These are phyloP conservation scores for Phortica okadai DNA, from an alignment of 2,888 invertebrate species.

Conservation along the genomic window DNA sequence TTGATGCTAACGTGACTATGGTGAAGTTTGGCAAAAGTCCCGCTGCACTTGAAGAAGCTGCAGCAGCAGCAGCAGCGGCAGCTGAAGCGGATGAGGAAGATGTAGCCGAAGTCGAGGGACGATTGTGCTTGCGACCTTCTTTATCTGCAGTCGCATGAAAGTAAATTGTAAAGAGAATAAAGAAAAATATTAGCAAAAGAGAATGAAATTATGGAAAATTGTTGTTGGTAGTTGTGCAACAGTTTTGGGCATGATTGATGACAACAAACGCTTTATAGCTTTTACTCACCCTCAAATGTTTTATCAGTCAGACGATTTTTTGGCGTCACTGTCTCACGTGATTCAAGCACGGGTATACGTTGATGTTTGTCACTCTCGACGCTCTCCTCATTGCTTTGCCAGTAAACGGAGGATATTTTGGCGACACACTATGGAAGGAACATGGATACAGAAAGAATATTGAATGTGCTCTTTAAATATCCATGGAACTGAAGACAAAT, in stretches of 20 bases:
- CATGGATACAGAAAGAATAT: constrained; percentile 31
- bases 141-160: constrained; percentile 54
- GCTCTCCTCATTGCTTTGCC: constrained; percentile 92
- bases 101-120: constrained; percentile 63
- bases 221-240: constrained; percentile 32
- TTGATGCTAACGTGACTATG: constrained; percentile 62
- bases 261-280: constrained; percentile 2
- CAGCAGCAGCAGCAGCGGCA: constrained; percentile 44
- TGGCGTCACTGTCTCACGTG: constrained; percentile 83
- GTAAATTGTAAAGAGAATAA: constrained; percentile 16
- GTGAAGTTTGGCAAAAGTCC: constrained; percentile 37
- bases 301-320: constrained; percentile 79
- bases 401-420: constrained; percentile 90
- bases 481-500: too few species aligned
- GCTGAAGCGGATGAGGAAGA: constrained; percentile 52
- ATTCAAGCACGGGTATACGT: constrained; percentile 86
- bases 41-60: constrained; percentile 45
- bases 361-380: constrained; percentile 87
- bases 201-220: constrained; percentile 39
- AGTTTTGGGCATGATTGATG: constrained; percentile 59
- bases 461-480: neutral
- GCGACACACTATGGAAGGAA: constrained; percentile 83
- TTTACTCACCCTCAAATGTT: constrained; percentile 68
- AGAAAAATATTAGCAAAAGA: neutral
- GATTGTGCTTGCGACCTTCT: constrained; percentile 62